These are phyloP conservation scores for Sylvietta virens DNA, from an alignment of 2,113 vertebrate genomes.

Conservation along the genomic window DNA sequence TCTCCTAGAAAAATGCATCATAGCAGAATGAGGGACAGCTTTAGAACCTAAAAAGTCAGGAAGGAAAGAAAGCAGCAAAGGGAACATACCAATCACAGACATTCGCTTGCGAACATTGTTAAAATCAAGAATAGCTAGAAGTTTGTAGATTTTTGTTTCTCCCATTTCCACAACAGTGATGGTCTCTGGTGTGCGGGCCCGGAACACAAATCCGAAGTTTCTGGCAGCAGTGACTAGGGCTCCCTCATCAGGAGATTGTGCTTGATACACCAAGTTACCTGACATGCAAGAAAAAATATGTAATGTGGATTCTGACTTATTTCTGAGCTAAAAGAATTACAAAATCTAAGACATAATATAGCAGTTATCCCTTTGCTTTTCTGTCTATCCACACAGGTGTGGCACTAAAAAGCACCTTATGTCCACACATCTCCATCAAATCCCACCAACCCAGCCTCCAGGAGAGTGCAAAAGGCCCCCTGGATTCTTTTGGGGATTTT, in stretches of 20 bases:
- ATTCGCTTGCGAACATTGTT: slow-evolving; percentile 92
- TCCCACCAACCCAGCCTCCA: neutral
- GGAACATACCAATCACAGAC: slow-evolving; percentile 88
- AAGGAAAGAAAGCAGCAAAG: neutral
- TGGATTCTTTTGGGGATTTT: neutral
- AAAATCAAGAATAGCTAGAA: slow-evolving; percentile 92
- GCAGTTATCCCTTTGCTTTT: neutral
- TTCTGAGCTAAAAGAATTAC: neutral
- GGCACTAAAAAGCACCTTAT: neutral
- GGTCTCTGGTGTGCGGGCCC: slow-evolving; percentile 84
- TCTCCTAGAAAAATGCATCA: neutral
- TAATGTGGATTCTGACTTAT: neutral
- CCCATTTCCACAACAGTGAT: slow-evolving; percentile 87
- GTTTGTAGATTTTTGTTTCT: slow-evolving; percentile 74
- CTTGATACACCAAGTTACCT: slow-evolving; percentile 90
- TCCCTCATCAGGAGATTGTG: slow-evolving; percentile 95
- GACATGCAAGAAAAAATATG: neutral
- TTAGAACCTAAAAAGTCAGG: neutral
- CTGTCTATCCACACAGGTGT: neutral
- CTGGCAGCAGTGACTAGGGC: slow-evolving; percentile 92
- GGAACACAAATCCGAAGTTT: slow-evolving; percentile 94
- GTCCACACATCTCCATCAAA: neutral
- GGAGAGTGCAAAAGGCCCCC: neutral
- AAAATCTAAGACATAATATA: neutral
- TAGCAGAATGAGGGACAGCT: neutral